phyloP scores from a whole-genome alignment of 92 coral and sea anemone species.

The Blastomussa wellsi region DNA sequence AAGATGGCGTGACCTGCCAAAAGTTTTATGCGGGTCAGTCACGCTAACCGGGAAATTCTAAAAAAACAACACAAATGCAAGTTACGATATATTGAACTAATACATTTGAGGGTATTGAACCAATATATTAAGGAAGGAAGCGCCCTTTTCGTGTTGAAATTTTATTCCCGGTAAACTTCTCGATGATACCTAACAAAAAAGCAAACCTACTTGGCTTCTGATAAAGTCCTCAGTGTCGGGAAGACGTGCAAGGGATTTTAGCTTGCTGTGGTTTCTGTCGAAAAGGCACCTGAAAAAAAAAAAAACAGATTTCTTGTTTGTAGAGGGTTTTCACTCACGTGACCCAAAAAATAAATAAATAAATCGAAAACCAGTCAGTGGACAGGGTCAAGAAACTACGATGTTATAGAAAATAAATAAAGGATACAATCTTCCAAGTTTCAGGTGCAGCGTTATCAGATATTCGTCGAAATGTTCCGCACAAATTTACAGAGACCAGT shows the following conservation, averaged over 20 bases:
- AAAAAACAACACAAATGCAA: too few relatives aligned
- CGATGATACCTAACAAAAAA: too few relatives aligned
- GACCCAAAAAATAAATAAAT: too few relatives aligned
- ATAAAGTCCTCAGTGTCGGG: constrained; percentile 30
- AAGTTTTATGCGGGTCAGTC: neutral
- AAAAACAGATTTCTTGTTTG: neutral
- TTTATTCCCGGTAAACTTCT: too few relatives aligned
- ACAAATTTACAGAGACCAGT: too few relatives aligned
- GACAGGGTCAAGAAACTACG: too few relatives aligned
- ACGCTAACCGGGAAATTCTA: neutral
- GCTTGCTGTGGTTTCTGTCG: constrained; percentile 85
- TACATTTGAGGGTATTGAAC: neutral
- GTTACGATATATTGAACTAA: neutral
- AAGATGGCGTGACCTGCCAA: neutral
- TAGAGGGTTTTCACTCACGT: too few relatives aligned
- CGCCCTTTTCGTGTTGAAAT: neutral
- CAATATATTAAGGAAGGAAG: neutral
- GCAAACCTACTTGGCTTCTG: constrained; percentile 21
- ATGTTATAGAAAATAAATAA: too few relatives aligned
- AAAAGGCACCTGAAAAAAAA: constrained; percentile 69
- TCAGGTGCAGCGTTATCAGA: too few relatives aligned
- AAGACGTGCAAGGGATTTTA: constrained; percentile 54
- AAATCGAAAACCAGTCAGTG: too few relatives aligned
- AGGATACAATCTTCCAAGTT: too few relatives aligned
- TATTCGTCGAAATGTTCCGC: too few relatives aligned